Evolutionary conservation across 2,113 vertebrate genomes (phyloP).

Genomic region (Gadus chalcogrammus): DNA sequence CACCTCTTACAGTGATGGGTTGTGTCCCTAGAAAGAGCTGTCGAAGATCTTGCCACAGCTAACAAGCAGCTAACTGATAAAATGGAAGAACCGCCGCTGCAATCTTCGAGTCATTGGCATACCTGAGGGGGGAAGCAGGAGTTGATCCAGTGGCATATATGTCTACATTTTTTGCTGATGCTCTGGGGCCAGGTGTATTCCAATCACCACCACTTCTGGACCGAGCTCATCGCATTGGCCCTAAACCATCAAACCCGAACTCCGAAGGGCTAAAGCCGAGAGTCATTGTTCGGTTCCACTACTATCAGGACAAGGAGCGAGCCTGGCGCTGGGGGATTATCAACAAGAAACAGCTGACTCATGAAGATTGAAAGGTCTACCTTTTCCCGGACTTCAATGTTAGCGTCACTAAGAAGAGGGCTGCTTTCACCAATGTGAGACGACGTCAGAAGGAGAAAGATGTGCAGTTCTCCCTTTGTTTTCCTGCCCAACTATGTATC

Average conservation of each 20-base stretch:
- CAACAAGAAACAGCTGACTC: neutral
- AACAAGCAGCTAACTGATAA: neutral
- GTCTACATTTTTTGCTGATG: neutral
- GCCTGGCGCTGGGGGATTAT: too few relatives aligned
- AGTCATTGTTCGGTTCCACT: neutral
- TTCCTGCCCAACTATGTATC: neutral
- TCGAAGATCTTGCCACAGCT: neutral
- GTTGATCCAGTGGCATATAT: neutral
- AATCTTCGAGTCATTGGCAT: neutral
- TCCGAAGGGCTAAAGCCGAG: neutral
- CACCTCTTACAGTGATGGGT: neutral
- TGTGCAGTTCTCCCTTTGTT: neutral
- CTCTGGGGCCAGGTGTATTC: neutral
- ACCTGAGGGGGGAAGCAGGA: neutral
- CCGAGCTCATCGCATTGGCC: neutral
- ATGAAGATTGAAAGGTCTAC: neutral
- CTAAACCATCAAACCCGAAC: neutral
- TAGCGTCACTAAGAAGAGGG: neutral
- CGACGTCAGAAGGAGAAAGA: neutral
- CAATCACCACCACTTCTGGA: neutral
- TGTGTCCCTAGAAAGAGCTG: neutral
- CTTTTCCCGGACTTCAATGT: neutral
- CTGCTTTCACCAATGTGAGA: neutral
- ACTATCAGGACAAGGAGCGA: neutral
- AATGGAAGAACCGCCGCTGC: neutral